A percentile compares a stretch with the other conserved stretches of the same genome.
phyloP scores from a whole-genome alignment of 1,140 invertebrate species.

The Leucophenga varia region DNA sequence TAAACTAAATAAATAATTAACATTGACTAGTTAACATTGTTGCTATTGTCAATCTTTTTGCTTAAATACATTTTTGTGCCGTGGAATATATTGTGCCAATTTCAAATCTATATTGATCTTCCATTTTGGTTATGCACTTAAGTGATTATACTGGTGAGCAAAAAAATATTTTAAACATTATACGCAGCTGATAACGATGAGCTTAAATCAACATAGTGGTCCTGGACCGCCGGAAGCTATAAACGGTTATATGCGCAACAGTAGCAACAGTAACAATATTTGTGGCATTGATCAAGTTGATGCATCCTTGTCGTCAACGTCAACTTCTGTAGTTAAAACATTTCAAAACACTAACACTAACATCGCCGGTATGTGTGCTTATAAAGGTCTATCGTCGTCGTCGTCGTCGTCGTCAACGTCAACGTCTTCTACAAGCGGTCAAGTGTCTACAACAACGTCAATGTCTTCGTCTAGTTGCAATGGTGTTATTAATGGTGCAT shows the following conservation, averaged over 20 bases:
- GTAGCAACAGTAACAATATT: conserved; percentile 4
- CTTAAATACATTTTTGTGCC: no score
- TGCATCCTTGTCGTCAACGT: conserved; percentile 15
- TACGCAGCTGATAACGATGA: conserved; percentile 53
- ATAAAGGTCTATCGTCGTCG: background rate
- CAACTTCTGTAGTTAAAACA: conserved; percentile 7
- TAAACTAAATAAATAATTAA: no score
- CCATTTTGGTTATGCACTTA: no score
- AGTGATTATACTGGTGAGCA: no score
- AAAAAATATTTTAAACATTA: conserved; percentile 24
- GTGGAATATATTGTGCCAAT: no score
- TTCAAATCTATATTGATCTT: no score
- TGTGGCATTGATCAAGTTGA: conserved; percentile 14
- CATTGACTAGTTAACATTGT: no score
- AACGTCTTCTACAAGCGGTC: background rate
- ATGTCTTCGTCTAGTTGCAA: background rate
- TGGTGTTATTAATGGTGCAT: background rate
- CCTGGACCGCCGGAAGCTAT: conserved; percentile 37
- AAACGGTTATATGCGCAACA: no score
- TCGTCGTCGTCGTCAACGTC: background rate
- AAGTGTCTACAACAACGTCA: background rate
- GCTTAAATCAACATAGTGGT: conserved; percentile 51
- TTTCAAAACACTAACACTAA: background rate
- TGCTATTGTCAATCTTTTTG: no score
- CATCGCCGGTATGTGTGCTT: conserved; percentile 11